A percentile compares a stretch with the other conserved stretches of the same genome.
These are phyloP conservation scores for Ditula angustiorana DNA, from an alignment of 2,888 invertebrate species.

Conservation along the genomic window DNA sequence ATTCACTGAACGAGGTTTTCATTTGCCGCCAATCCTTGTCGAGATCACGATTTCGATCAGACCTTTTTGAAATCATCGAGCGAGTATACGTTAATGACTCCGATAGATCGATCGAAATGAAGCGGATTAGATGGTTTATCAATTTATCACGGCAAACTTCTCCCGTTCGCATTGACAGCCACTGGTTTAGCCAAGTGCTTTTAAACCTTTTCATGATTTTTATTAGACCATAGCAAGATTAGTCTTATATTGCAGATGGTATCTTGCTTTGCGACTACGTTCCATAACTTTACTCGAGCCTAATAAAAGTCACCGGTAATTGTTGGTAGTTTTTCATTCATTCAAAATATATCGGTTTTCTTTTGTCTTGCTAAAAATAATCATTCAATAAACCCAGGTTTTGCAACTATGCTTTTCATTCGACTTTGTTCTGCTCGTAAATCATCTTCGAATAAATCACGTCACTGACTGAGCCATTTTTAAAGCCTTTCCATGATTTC, in stretches of 20 bases:
- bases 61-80: neutral
- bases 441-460: neutral
- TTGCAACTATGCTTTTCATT: neutral
- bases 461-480: neutral
- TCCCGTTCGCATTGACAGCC: neutral
- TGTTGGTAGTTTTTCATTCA: neutral
- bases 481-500: slow-evolving; percentile 27
- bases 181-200: neutral
- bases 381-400: slow-evolving; percentile 2
- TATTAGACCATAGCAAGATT: slow-evolving; percentile 3
- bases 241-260: neutral
- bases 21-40: neutral
- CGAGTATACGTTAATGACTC: neutral
- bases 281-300: neutral
- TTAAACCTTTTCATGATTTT: neutral
- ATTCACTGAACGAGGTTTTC: neutral
- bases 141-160: neutral
- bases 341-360: neutral
- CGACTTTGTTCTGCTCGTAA: neutral
- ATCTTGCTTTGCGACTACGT: neutral
- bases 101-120: neutral
- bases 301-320: slow-evolving; percentile 11
- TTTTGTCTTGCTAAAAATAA: neutral
- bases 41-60: neutral
- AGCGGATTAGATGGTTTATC: neutral